Evolutionary conservation across 2,888 invertebrate species (phyloP).

Genomic region (Parochlus steinenii): DNA sequence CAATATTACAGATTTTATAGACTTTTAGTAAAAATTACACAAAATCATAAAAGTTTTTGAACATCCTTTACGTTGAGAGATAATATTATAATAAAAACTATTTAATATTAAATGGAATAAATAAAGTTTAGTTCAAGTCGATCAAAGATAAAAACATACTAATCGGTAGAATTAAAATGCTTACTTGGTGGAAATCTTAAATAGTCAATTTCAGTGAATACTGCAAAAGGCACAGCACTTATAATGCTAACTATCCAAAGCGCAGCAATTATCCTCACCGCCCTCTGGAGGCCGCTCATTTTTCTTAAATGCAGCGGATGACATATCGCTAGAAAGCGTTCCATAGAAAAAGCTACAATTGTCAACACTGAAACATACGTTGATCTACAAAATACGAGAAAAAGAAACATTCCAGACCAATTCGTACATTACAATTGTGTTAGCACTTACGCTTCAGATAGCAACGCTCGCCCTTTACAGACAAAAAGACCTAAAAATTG

Average conservation of each 20-base stretch:
- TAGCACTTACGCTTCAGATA: slow-evolving; percentile 68
- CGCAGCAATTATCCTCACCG: slow-evolving; percentile 56
- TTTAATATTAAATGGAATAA: neutral
- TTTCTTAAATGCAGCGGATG: slow-evolving; percentile 69
- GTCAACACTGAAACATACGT: slow-evolving; percentile 83
- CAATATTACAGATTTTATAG: too few relatives aligned
- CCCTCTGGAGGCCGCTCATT: slow-evolving; percentile 69
- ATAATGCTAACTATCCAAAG: slow-evolving; percentile 62
- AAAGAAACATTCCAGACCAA: slow-evolving; percentile 3
- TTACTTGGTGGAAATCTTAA: slow-evolving; percentile 52
- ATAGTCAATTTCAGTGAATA: slow-evolving; percentile 58
- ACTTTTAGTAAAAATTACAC: too few relatives aligned
- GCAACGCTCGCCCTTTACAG: slow-evolving; percentile 65
- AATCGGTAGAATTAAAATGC: slow-evolving; percentile 17
- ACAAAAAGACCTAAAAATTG: too few relatives aligned
- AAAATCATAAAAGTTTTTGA: too few relatives aligned
- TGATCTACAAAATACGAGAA: slow-evolving; percentile 39
- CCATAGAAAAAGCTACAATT: slow-evolving; percentile 81
- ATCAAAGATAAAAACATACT: slow-evolving; percentile 3
- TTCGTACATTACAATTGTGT: neutral
- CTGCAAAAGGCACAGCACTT: slow-evolving; percentile 60
- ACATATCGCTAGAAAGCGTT: slow-evolving; percentile 81
- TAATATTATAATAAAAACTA: neutral
- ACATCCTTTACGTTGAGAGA: neutral
- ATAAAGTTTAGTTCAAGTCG: neutral